Percentiles rank a stretch among this genome's conserved stretches.
These are phyloP conservation scores for Acipenser oxyrinchus DNA, from an alignment of 2,797 vertebrate species.

Conservation along the genomic window DNA sequence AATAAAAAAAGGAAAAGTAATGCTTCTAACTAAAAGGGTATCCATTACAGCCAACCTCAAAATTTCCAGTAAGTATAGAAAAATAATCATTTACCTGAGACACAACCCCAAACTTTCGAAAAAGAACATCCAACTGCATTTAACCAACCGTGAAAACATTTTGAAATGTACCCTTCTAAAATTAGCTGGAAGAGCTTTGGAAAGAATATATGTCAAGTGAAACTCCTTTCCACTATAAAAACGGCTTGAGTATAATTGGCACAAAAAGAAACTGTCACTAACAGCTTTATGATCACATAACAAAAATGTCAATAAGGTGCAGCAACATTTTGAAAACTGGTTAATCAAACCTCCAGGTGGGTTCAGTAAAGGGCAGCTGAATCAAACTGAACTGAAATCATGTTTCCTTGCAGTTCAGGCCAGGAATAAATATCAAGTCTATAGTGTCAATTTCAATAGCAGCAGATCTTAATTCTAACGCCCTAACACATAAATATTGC, in stretches of 20 bases:
- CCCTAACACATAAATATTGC: too few species aligned
- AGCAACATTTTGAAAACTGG: too few species aligned
- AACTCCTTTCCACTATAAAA: neutral
- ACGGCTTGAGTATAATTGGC: slow-evolving; percentile 1
- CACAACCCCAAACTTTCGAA: too few species aligned
- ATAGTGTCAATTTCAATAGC: too few species aligned
- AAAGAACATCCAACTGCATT: neutral
- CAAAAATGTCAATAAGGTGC: neutral
- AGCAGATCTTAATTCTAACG: too few species aligned
- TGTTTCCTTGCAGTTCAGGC: neutral
- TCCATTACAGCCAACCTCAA: too few species aligned
- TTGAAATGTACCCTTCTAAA: slow-evolving; percentile 18
- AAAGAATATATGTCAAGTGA: slow-evolving; percentile 4
- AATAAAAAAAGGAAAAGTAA: too few species aligned
- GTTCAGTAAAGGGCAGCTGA: neutral
- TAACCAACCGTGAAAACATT: slow-evolving; percentile 20
- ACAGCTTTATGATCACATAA: neutral
- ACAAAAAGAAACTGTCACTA: neutral
- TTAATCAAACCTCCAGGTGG: too few species aligned
- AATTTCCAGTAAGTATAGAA: too few species aligned
- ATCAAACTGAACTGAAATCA: neutral
- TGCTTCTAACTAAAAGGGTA: too few species aligned
- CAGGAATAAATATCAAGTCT: slow-evolving; percentile 9
- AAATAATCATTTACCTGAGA: too few species aligned
- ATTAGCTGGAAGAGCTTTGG: slow-evolving; percentile 18